These are phyloP conservation scores for Papilio gigon DNA, from an alignment of 2,888 invertebrate species.

Conservation along the genomic window DNA sequence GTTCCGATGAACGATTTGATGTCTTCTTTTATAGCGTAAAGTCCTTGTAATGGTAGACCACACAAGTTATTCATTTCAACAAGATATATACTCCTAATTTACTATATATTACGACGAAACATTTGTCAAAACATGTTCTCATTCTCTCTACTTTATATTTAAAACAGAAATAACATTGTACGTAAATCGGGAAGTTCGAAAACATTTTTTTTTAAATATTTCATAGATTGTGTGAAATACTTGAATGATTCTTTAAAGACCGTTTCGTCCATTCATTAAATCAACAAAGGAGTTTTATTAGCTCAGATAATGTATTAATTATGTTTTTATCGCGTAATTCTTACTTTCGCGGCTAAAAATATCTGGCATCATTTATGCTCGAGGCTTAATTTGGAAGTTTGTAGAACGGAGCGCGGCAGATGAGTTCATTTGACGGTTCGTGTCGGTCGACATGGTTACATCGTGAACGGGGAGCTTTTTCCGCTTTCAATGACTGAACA, in stretches of 20 bases:
- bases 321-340: conserved; percentile 17
- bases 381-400: conserved; percentile 3
- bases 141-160: too few species aligned
- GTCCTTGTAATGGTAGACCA: conserved; percentile 17
- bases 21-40: conserved; percentile 17
- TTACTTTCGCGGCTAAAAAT: conserved; percentile 5
- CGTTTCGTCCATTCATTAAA: not conserved
- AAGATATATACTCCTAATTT: too few species aligned
- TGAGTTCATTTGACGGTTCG: conserved; percentile 34
- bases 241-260: not conserved
- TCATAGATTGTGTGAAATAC: too few species aligned
- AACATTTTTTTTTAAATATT: too few species aligned
- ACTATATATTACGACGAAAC: too few species aligned
- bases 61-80: conserved; percentile 10
- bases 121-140: too few species aligned
- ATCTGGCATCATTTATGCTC: not conserved
- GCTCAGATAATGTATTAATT: not conserved
- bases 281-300: not conserved
- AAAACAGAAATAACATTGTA: too few species aligned
- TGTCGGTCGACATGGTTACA: conserved; percentile 21
- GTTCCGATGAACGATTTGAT: conserved; percentile 14
- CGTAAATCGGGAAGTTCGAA: not conserved
- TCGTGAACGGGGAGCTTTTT: conserved; percentile 26
- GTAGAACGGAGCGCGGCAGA: not conserved
- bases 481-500: conserved; percentile 9